phyloP scores from a whole-genome alignment of 2,888 invertebrate species.

The Fragum sueziense region DNA sequence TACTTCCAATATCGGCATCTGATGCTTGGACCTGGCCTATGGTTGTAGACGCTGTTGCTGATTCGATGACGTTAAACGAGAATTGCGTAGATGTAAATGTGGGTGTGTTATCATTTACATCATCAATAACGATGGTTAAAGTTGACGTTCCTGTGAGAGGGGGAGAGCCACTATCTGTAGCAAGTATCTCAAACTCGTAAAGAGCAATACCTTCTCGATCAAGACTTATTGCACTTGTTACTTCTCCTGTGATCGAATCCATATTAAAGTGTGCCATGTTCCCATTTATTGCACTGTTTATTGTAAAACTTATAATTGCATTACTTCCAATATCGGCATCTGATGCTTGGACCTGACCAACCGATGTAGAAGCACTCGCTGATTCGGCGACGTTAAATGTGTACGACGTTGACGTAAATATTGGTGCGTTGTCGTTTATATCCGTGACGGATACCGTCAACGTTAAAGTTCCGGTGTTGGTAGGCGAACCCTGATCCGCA shows the following conservation, averaged over 20 bases:
- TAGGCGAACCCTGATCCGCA: conserved; percentile 44
- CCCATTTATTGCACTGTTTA: conserved; percentile 68
- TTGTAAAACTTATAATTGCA: conserved; percentile 62
- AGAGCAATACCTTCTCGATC: conserved; percentile 70
- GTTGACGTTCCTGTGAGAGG: conserved; percentile 48
- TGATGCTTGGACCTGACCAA: conserved; percentile 67
- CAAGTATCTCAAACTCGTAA: conserved; percentile 65
- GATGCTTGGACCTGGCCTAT: conserved; percentile 66
- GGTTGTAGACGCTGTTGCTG: conserved; percentile 58
- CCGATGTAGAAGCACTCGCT: conserved; percentile 51
- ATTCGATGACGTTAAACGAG: conserved; percentile 67
- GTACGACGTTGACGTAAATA: conserved; percentile 40
- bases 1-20: conserved; percentile 69
- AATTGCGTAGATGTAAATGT: conserved; percentile 61
- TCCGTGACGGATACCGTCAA: conserved; percentile 62
- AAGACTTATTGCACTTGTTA: conserved; percentile 61
- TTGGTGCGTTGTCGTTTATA: conserved; percentile 69
- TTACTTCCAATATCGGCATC: conserved; percentile 71
- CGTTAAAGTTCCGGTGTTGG: conserved; percentile 62
- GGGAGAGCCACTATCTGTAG: conserved; percentile 62
- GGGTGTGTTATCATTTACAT: conserved; percentile 74
- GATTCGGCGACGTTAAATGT: conserved; percentile 71
- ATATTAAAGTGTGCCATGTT: conserved; percentile 64
- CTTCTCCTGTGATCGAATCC: conserved; percentile 60
- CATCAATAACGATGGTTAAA: conserved; percentile 59